These are phyloP conservation scores for Calameuta idolon DNA, from an alignment of 2,888 invertebrate genomes.

Conservation along the genomic window DNA sequence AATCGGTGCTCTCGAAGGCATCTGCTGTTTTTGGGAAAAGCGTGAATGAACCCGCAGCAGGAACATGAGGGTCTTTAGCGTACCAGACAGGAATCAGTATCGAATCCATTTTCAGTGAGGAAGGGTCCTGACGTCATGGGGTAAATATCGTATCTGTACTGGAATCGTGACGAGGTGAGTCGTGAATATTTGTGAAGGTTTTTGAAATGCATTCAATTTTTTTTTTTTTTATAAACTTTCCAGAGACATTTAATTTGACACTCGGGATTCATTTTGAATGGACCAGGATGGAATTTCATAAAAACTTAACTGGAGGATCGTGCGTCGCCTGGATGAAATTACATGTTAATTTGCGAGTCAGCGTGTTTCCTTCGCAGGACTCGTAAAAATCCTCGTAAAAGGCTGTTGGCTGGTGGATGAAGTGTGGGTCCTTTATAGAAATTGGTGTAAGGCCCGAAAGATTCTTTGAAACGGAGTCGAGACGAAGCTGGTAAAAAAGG, in stretches of 20 bases:
- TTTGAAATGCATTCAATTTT: neutral
- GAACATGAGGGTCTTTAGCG: constrained; percentile 40
- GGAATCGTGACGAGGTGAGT: neutral
- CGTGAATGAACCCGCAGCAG: constrained; percentile 51
- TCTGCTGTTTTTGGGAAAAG: constrained; percentile 30
- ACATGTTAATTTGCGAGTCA: constrained; percentile 39
- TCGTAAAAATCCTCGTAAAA: constrained; percentile 46
- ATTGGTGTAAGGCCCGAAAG: neutral
- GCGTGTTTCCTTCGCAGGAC: constrained; percentile 35
- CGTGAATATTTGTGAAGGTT: neutral
- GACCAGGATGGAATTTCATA: neutral
- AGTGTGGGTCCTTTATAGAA: neutral
- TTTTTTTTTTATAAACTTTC: neutral
- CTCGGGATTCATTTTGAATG: neutral
- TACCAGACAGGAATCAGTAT: neutral
- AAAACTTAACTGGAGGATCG: neutral
- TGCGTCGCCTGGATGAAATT: constrained; percentile 10
- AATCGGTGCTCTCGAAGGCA: constrained; percentile 13
- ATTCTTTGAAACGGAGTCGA: neutral
- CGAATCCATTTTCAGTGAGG: neutral
- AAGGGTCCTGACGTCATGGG: neutral
- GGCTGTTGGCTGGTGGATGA: constrained; percentile 10
- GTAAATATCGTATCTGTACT: neutral
- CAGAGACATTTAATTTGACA: neutral
- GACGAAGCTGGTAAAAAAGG: neutral